Base-by-base conservation (phyloP, 2,888 invertebrate species). In the Brassicogethes aeneus region DNA sequence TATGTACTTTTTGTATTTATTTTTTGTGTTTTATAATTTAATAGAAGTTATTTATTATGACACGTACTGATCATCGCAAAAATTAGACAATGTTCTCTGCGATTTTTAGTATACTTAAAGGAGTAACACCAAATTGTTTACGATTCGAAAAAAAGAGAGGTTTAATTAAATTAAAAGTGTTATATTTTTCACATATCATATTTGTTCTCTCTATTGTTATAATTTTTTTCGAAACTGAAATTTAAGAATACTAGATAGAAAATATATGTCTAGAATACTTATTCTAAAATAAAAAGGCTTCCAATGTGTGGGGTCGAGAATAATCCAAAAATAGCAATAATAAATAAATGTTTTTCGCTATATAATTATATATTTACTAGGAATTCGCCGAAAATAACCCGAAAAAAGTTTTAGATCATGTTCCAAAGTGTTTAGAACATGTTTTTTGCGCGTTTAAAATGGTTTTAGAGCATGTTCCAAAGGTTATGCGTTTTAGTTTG, bases 311-410 rank as follows among this genome's bases (percentile, higher is more conserved):
- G 10, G 5, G 5, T 10, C 10, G 5, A 23, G 46, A 50, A 47
- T 48, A 49, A 49, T 43, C 44, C 45, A 49, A 45, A 45, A 45
- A 63, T 64, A 64, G 64, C 64, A 64, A 64, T n/a, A n/a, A n/a
- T 64, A 64, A 64, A 57, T 60, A 54, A 57, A 57, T 61, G 61
- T 62, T 55, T 54, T 52, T 48, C 31, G 32, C 32, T 32, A 32
- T 12, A 32, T 32, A 12, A 32, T 7, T 23, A 23, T 23, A 23
- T 23, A 7, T 23, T 7, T 23, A 23, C 10, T 7, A 23, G 23
- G 5, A 5, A 5, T 23, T 23, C 23, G 10, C 23, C 23, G 23
- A 23, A 23, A n/a, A n/a, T n/a, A n/a, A n/a, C n/a, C n/a, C n/a
- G n/a, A n/a, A n/a, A n/a, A n/a, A n/a, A n/a, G n/a, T n/a, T n/a